A percentile compares a stretch with the other conserved stretches of the same genome.
Conservation (phyloP, 2,113 vertebrate species). For the Phocoena sinus region DNA sequence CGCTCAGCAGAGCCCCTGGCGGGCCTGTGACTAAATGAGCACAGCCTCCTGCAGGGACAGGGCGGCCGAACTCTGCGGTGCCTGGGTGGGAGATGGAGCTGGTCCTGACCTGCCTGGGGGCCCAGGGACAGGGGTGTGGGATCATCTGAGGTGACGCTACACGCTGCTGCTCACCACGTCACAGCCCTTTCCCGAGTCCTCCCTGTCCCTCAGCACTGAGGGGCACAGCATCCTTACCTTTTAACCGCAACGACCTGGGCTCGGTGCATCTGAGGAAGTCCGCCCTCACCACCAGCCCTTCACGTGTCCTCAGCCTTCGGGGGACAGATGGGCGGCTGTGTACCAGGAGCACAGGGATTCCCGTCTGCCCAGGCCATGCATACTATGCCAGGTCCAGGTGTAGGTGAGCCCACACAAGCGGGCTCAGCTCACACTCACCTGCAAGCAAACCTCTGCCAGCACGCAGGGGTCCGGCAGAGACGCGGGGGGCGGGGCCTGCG, state of each 20-base stretch:
- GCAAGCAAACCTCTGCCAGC: not conserved
- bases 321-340: rapidly evolving
- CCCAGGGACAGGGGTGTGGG: not conserved
- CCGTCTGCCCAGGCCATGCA: not conserved
- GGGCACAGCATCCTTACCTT: not conserved
- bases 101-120: not conserved
- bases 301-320: not conserved
- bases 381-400: rapidly evolving
- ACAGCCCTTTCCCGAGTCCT: not conserved
- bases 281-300: not conserved
- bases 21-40: not conserved
- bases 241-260: not conserved
- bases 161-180: not conserved
- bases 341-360: too few species aligned
- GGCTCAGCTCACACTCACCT: not conserved
- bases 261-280: not conserved
- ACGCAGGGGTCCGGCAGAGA: not conserved
- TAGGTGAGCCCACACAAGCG: rapidly evolving
- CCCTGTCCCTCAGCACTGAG: not conserved
- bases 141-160: not conserved
- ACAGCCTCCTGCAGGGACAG: not conserved
- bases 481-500: rapidly evolving
- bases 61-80: not conserved
- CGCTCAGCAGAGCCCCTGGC: not conserved
- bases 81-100: not conserved